phyloP scores from a whole-genome alignment of 2,797 vertebrate genomes.

The Zenarchopterus dispar region DNA sequence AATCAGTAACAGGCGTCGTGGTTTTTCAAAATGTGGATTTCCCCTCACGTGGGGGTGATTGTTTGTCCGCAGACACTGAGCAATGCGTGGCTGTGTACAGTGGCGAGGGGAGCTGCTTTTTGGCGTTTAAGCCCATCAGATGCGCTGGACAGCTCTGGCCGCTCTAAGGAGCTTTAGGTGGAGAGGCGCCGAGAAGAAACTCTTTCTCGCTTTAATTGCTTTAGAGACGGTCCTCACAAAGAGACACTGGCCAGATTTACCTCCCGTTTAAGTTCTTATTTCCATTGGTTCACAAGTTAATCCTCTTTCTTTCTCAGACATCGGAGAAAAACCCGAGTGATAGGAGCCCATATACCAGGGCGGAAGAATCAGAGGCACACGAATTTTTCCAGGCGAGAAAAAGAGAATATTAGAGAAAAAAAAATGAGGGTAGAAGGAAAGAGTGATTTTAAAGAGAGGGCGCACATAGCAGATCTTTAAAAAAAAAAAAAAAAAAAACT shows the following conservation, averaged over 20 bases:
- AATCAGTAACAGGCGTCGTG: background rate
- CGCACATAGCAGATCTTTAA: too few relatives aligned
- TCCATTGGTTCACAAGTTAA: slow-evolving; percentile 98
- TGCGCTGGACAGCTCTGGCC: slow-evolving; percentile 88
- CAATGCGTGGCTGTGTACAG: slow-evolving; percentile 62
- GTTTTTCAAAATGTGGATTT: background rate
- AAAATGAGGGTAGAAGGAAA: too few relatives aligned
- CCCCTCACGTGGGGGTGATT: slow-evolving; percentile 48
- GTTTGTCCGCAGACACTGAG: slow-evolving; percentile 51
- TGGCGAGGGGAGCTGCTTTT: slow-evolving; percentile 72
- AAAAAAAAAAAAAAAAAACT: too few relatives aligned
- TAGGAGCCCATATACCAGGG: slow-evolving; percentile 58
- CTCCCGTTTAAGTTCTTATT: slow-evolving; percentile 97
- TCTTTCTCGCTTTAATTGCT: slow-evolving; percentile 98
- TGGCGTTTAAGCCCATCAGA: slow-evolving; percentile 88
- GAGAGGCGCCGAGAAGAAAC: slow-evolving; percentile 92
- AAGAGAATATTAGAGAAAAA: too few relatives aligned
- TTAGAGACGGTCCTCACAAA: slow-evolving; percentile 96
- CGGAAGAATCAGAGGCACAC: slow-evolving; percentile 65
- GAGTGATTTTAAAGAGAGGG: too few relatives aligned
- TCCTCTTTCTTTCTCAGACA: slow-evolving; percentile 93
- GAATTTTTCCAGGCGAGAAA: slow-evolving; percentile 39
- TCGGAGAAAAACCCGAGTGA: slow-evolving; percentile 71
- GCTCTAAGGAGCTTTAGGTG: slow-evolving; percentile 92
- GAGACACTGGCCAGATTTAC: slow-evolving; percentile 94